Base-by-base conservation (phyloP, 2,888 invertebrate species). In the Tortrix viridana region DNA sequence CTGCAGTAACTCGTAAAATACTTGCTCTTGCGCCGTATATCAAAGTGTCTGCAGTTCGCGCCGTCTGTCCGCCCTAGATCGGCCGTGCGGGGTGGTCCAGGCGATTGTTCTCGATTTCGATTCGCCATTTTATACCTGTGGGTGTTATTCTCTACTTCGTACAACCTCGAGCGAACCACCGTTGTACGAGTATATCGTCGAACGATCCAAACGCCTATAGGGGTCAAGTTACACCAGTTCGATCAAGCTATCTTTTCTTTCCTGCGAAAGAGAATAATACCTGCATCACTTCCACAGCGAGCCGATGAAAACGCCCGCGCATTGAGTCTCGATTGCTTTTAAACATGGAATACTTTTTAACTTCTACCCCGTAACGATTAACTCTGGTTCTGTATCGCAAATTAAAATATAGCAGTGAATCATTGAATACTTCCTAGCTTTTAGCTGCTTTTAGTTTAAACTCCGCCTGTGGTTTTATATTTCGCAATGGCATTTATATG, bases 101-200 rank as follows among this genome's bases (percentile, higher is more conserved):
- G 66, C 67, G 64, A 74, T 77, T 76, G 75, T 79, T 75, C 74
- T 73, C 74, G 72, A 76, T 32, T 32, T 32, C 12, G n/a, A 32
- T 71, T 74, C 75, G 70, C 73, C 65, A 76, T 69, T 76, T 77
- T 76, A 77, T 76, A 75, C 77, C 74, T 75, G 77, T 41, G 32
- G 32, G 38, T 32, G 32, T 18, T 43, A n/a, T n/a, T 18, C 18
- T n/a, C 3, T 43, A 9, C 18, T 7, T 43, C 3, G 32, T 32
- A 32, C 3, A 32, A 32, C 32, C 12, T 32, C 12, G 12, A 32
- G 12, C 12, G 9, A 32, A 12, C 32, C 32, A 32, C 32, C 12
- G 32, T 32, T 12, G 32, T 12, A 32, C 32, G 32, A 32, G 7
- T 7, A 5, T 32, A 32, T 32, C 5, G 32, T 32, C 32, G 32